Evolutionary conservation across 1,140 invertebrate species (phyloP).

Genomic region (Pomacea maculata): DNA sequence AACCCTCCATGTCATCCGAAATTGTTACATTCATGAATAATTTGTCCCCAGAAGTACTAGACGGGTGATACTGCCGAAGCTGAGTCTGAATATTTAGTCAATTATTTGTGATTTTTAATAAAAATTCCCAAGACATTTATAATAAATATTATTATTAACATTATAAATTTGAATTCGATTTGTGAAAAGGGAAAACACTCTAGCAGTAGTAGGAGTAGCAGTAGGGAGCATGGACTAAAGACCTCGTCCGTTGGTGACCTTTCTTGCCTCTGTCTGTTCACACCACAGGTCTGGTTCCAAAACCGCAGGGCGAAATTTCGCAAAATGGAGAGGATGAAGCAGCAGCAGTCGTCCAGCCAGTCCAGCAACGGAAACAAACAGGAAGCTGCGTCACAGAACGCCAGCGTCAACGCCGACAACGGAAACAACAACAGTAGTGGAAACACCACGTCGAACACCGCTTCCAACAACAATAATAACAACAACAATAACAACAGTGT

Average conservation of each 20-base stretch:
- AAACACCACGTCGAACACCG: conserved; percentile 27
- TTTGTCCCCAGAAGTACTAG: neutral
- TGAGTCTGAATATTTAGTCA: too few relatives aligned
- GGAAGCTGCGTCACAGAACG: conserved; percentile 20
- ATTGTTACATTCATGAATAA: neutral
- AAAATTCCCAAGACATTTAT: too few relatives aligned
- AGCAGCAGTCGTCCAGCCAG: conserved; percentile 35
- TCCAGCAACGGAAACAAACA: conserved; percentile 19
- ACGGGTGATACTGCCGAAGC: too few relatives aligned
- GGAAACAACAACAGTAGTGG: conserved; percentile 24
- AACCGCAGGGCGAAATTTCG: conserved; percentile 91
- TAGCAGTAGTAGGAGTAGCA: too few relatives aligned
- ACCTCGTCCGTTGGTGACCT: neutral
- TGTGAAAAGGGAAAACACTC: too few relatives aligned
- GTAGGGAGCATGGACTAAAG: neutral
- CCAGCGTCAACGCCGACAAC: conserved; percentile 22
- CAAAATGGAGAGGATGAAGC: conserved; percentile 59
- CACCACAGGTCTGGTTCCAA: conserved; percentile 91
- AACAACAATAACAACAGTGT: conserved; percentile 27
- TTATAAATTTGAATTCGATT: too few relatives aligned
- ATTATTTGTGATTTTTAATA: too few relatives aligned
- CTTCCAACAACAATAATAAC: conserved; percentile 22
- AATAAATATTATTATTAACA: too few relatives aligned
- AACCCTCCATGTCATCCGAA: neutral
- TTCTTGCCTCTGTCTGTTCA: neutral